Evolutionary conservation across 2,113 vertebrate genomes (phyloP).

Genomic region (Catharus minimus): DNA sequence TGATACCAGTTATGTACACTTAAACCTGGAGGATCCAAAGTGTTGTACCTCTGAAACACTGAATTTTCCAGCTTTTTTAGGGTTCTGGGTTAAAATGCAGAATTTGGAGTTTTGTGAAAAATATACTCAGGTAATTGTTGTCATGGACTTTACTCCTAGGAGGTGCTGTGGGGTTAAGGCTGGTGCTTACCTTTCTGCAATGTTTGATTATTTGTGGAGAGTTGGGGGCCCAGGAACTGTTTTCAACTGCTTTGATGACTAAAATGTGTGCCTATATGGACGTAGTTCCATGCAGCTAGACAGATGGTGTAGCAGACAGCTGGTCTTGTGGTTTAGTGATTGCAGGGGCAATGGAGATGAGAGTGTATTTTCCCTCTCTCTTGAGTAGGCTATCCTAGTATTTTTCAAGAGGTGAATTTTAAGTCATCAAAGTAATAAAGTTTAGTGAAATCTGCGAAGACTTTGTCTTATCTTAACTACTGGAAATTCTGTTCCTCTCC

Average conservation of each 20-base stretch:
- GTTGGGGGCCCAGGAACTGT: not conserved
- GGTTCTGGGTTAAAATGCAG: not conserved
- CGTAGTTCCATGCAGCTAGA: not conserved
- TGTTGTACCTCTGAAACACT: not conserved
- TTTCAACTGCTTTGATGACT: not conserved
- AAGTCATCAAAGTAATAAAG: not conserved
- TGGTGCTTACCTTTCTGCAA: not conserved
- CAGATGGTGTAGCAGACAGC: not conserved
- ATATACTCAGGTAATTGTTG: not conserved
- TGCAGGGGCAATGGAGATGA: not conserved
- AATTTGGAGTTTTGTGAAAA: not conserved
- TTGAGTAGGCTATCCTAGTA: not conserved
- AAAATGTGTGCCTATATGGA: not conserved
- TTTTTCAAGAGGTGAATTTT: not conserved
- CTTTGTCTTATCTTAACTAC: not conserved
- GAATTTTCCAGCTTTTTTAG: not conserved
- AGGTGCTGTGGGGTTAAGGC: not conserved
- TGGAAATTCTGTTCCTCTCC: rapidly evolving
- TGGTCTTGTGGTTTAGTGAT: not conserved
- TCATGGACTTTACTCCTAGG: not conserved
- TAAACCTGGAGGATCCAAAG: not conserved
- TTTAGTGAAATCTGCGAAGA: not conserved
- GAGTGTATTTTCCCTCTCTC: not conserved
- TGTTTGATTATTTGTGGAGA: not conserved
- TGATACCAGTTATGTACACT: not conserved